These are phyloP conservation scores for Leucosticte australis DNA, from an alignment of 2,113 vertebrate genomes.

Conservation along the genomic window DNA sequence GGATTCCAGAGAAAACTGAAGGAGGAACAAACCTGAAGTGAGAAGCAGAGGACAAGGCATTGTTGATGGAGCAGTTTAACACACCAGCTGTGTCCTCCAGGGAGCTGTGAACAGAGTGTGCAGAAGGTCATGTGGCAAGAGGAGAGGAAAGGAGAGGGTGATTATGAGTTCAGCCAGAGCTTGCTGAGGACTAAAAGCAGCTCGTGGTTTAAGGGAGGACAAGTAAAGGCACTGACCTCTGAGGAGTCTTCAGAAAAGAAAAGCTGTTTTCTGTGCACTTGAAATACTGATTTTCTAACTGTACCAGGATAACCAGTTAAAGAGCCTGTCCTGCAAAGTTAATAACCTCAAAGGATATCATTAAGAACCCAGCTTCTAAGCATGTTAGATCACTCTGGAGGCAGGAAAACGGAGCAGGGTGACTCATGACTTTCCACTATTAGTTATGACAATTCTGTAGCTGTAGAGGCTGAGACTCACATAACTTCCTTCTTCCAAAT, in stretches of 20 bases:
- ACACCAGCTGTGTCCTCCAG: neutral
- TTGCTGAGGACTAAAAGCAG: neutral
- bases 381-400: neutral
- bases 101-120: neutral
- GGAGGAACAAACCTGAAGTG: neutral
- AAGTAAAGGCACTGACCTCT: neutral
- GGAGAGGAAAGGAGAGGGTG: neutral
- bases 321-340: neutral
- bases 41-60: neutral
- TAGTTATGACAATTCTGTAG: neutral
- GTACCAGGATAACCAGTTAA: neutral
- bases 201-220: neutral
- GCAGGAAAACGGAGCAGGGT: neutral
- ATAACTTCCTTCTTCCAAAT: neutral
- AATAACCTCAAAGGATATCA: neutral
- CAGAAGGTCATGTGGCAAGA: neutral
- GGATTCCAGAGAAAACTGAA: neutral
- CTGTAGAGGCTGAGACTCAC: neutral
- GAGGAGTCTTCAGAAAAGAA: neutral
- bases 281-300: neutral
- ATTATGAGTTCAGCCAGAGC: neutral
- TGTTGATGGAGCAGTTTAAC: neutral
- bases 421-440: conserved; percentile 3
- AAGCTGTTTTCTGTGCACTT: neutral
- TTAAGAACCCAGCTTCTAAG: neutral